Evolutionary conservation across 1,140 invertebrate species (phyloP), one percentile per base, ranked within the genome.

Genomic region (Ceratosolen solmsi): DNA sequence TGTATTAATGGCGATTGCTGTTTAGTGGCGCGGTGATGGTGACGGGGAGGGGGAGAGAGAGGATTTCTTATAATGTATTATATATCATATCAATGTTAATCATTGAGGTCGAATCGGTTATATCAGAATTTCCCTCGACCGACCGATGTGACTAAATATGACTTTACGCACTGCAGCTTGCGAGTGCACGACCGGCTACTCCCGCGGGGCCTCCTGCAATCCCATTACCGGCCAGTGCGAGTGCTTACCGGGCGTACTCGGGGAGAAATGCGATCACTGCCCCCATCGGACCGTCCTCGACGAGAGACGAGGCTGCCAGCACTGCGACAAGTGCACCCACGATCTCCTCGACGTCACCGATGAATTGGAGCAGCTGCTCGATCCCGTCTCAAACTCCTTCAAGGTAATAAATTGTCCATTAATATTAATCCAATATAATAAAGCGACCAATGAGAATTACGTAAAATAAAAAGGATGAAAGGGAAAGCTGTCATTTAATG

Each of bases 251-350:
- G 98, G 98, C 22, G 98, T 99, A 0, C 95, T 98, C 58, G 99
- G 99, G 0, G 95, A 97, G 86, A 97, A 97, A 87, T 99, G 99
- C 90, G 97, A 99, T 85, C 94, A 95, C 8, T 99, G 99, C 90
- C 97, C 97, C 0, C 93, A 96, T 85, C 93, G 98, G 86, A 91
- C 96, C 82, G 94, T 96, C 11, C 91, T 95, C 13, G 93, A 96
- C 15, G 93, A 94, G 56, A 93, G 94, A 27, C 89, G 94, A 75
- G 96, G 96, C 1, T 96, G 96, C 87, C 93, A 94, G 87, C 94
- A 95, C 83, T 99, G 98, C 90, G 97, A 97, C 90, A 95, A 94
- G 25, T 99, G 98, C 89, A 96, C 96, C 1, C 95, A 98, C 87
- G 94, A 96, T 70, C 92, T 99, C 4, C 88, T 99, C 2, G 96